Percentiles rank a stretch among this genome's conserved stretches.
Evolutionary conservation across 2,797 vertebrate species (phyloP).

Genomic region (Sebastes ruberrimus): DNA sequence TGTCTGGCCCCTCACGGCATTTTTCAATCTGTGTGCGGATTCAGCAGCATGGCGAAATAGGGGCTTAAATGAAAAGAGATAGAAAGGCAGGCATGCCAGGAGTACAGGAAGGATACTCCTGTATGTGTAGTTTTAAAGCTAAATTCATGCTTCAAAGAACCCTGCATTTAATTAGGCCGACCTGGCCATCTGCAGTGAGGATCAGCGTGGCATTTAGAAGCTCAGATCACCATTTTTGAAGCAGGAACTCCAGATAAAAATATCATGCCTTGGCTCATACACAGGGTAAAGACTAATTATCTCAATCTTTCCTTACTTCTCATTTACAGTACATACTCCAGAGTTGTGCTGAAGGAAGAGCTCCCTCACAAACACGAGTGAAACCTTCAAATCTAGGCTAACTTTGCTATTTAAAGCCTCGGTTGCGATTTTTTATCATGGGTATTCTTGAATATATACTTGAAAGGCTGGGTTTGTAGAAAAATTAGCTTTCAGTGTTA

Average conservation of each 20-base stretch:
- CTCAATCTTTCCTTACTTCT: conserved; percentile 26
- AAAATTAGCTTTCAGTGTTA: conserved; percentile 21
- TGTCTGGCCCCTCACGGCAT: conserved; percentile 59
- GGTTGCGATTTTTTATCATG: conserved; percentile 11
- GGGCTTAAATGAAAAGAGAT: conserved; percentile 61
- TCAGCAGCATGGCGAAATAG: conserved; percentile 50
- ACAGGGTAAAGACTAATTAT: conserved; percentile 52
- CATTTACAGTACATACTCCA: conserved; percentile 30
- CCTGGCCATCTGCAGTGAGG: conserved; percentile 53
- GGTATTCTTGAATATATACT: conserved; percentile 31
- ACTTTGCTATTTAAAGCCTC: conserved; percentile 53
- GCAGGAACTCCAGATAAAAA: conserved; percentile 29
- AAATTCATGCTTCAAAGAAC: conserved; percentile 58
- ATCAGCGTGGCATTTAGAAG: conserved; percentile 44
- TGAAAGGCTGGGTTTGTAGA: conserved; percentile 3
- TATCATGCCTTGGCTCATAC: conserved; percentile 8
- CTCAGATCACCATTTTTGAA: conserved; percentile 37
- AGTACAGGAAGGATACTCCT: conserved; percentile 41
- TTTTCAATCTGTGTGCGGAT: conserved; percentile 68
- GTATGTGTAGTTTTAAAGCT: conserved; percentile 45
- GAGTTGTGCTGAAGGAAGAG: conserved; percentile 27
- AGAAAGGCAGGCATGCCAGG: conserved; percentile 34
- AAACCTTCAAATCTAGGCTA: conserved; percentile 50
- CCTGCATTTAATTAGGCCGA: conserved; percentile 61
- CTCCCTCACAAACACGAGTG: conserved; percentile 21